Evolutionary conservation across 1,140 invertebrate species (phyloP).

Genomic region (Aporrectodea caliginosa): DNA sequence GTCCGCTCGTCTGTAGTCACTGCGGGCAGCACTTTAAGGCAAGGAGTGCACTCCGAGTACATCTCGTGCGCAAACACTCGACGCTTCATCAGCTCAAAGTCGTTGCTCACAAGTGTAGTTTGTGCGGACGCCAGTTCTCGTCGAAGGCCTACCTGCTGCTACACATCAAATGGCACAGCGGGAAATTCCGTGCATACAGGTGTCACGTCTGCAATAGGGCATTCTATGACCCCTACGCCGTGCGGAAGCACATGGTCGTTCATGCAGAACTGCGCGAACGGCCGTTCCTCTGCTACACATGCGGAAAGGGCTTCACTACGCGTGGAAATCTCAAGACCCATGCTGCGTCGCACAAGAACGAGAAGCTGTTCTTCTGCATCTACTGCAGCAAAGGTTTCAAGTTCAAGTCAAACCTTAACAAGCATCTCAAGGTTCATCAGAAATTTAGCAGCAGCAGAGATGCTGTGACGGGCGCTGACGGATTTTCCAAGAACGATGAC

Average conservation of each 20-base stretch:
- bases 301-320: not conserved
- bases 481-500: too few relatives aligned
- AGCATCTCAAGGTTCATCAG: not conserved
- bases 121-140: not conserved
- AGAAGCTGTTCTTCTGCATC: not conserved
- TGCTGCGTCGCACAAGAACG: not conserved
- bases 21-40: not conserved
- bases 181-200: not conserved
- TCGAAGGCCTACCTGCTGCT: not conserved
- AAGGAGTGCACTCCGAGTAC: not conserved
- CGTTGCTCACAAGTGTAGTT: not conserved
- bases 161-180: not conserved
- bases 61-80: not conserved
- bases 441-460: too few relatives aligned
- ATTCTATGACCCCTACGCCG: not conserved
- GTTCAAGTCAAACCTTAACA: not conserved
- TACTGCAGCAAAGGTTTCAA: not conserved
- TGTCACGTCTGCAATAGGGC: not conserved
- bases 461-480: too few relatives aligned
- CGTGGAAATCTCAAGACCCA: not conserved
- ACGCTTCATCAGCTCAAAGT: not conserved
- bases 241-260: not conserved
- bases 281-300: not conserved
- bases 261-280: not conserved
- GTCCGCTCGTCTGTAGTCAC: not conserved